Evolutionary conservation across 2,888 invertebrate genomes (phyloP), one percentile per base, ranked within the genome.

Genomic region (Ephialtes manifestator): DNA sequence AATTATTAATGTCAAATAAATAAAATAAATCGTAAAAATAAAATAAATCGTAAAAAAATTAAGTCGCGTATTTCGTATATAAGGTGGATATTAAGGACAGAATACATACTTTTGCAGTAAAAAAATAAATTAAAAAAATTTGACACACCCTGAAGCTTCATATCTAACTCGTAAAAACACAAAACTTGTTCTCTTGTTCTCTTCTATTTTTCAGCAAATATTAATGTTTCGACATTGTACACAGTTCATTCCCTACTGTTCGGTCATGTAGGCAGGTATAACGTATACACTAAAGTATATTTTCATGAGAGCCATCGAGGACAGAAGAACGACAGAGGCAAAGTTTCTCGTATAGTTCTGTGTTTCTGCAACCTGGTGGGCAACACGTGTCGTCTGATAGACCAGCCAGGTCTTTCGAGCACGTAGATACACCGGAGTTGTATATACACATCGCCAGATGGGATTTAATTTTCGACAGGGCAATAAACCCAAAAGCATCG

Each of bases 321-420:
- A 4, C 24, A 35, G 11, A 4, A 67, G 4, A 46, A 20, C 20
- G 46, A 43, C 11, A 43, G 28, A 28, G 39, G 10, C 18, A n/a
- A 24, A 24, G 18, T 43, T 11, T 20, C 18, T 43, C 24, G 11
- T 20, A 15, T 20, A 58, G 18, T 18, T 63, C 18, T 63, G 63
- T 48, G 18, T n/a, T 48, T 63, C 75, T 15, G 55, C 77, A 84
- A 84, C 58, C 77, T 74, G 79, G 78, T 84, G 84, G 78, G 79
- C 79, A 82, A 85, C 85, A 80, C 81, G 85, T 85, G 85, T 85
- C 79, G 82, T 24, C 67, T 43, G 71, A 79, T 81, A 82, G 75
- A 82, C 77, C 77, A 39, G 63, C 20, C 18, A 79, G 75, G 48
- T 70, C 55, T n/a, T 63, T 65, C 35, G 74, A 53, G 53, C 68